Evolutionary conservation across 1,140 invertebrate species (phyloP).

Genomic region (Pogonomyrmex californicus): DNA sequence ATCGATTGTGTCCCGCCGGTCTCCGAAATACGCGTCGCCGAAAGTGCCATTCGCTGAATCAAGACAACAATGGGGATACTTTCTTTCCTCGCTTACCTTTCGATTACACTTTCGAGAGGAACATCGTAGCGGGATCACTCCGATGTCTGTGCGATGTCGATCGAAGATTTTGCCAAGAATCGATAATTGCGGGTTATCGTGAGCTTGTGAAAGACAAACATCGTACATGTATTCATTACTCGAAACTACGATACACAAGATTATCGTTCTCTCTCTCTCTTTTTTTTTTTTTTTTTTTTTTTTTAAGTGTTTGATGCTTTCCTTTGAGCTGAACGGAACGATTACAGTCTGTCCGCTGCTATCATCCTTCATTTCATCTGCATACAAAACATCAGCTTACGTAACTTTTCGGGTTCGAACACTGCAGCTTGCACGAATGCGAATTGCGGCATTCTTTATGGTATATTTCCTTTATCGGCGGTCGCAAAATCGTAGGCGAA

Average conservation of each 20-base stretch:
- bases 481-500: neutral
- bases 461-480: neutral
- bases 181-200: neutral
- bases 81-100: slow-evolving; percentile 12
- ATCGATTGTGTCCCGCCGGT: slow-evolving; percentile 71
- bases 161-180: neutral
- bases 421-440: slow-evolving; percentile 1
- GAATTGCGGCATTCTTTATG: slow-evolving; percentile 3
- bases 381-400: slow-evolving; percentile 28
- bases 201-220: neutral
- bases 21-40: slow-evolving; percentile 63
- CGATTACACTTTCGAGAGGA: slow-evolving; percentile 30
- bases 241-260: neutral
- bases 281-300: no score
- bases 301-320: neutral
- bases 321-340: neutral
- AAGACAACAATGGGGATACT: neutral
- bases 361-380: neutral
- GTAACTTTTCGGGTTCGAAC: neutral
- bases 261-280: neutral
- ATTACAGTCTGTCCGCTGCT: neutral
- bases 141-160: neutral
- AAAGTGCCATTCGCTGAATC: slow-evolving; percentile 59
- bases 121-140: neutral
- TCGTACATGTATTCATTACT: neutral